phyloP scores from a whole-genome alignment of 37 sponge, comb jelly and placozoan species.

The Sycon ciliatum region DNA sequence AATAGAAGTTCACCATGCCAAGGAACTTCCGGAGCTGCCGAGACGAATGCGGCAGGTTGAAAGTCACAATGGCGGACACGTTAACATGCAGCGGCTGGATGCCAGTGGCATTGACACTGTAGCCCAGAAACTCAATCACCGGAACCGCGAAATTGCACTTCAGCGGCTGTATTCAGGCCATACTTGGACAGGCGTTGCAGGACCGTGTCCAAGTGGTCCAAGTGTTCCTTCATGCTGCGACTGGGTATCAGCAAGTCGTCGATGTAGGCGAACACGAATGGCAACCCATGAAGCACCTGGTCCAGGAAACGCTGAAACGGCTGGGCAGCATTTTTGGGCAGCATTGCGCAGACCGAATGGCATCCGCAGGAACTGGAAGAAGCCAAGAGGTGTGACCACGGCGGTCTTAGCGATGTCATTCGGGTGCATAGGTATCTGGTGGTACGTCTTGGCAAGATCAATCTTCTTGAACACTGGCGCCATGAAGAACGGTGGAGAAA shows the following conservation, averaged over 20 bases:
- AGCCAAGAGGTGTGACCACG: constrained; percentile 41
- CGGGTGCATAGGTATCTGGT: constrained; percentile 23
- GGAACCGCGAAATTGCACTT: too few relatives aligned
- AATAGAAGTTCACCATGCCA: too few relatives aligned
- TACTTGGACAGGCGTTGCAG: constrained; percentile 18
- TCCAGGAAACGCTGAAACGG: too few relatives aligned
- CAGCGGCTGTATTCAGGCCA: too few relatives aligned
- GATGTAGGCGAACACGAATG: constrained; percentile 15
- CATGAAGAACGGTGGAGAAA: constrained; percentile 21
- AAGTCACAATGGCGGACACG: too few relatives aligned
- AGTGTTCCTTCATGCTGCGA: constrained; percentile 30
- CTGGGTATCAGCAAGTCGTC: constrained; percentile 22
- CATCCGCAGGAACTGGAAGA: constrained; percentile 40
- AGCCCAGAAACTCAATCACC: too few relatives aligned
- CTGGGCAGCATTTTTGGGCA: too few relatives aligned
- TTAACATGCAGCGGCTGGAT: too few relatives aligned
- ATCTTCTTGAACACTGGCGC: constrained; percentile 21
- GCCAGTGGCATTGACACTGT: too few relatives aligned
- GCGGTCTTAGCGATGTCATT: constrained; percentile 15
- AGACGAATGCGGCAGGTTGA: too few relatives aligned
- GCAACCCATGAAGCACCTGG: constrained; percentile 20
- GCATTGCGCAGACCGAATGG: constrained; percentile 38
- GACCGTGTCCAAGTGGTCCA: constrained; percentile 20
- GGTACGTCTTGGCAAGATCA: constrained; percentile 29
- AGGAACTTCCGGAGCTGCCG: too few relatives aligned